Base-by-base conservation (phyloP, 1,140 invertebrate genomes). In the Pemphigus obesinymphae region DNA sequence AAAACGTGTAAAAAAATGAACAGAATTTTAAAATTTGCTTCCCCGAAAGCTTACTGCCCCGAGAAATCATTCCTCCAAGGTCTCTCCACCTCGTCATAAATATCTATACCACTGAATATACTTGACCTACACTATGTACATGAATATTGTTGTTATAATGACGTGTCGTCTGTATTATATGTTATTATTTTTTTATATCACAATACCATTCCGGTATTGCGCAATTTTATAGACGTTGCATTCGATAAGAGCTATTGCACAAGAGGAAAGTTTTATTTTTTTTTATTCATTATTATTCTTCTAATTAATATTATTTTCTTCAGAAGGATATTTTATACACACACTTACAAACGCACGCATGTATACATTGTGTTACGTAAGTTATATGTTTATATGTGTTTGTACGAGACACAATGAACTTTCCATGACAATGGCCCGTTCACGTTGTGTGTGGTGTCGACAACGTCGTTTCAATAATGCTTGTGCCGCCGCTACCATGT, bases 381-480 rank as follows among this genome's bases (percentile, higher is more conserved):
- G 53, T n/a, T n/a, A n/a, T n/a, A n/a, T n/a, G n/a, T n/a, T n/a
- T 23, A 10, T 8, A 20, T 53, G 53, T 26, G 23, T 23, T 11
- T 10, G 61, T 63, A 68, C 34, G 20, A 11, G 63, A 29, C 34
- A 80, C 55, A 63, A 80, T 80, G 76, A 80, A 45, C 76, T 63
- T 45, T 80, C 23, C 37, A n/a, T 17, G 53, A 61, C 76, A 61
- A 61, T 63, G 23, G n/a, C 37, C 37, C 20, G 20, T 66, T 31
- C 23, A 72, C n/a, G n/a, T 48, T 31, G 70, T 48, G 43, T 45
- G 45, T n/a, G 6, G 70, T 4, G 31, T 66, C 61, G 20, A 1
- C 23, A n/a, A 17, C 26, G 34, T 66, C 58, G 37, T 68, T 40
- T 40, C 63, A 23, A 68, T 63, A 31, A 34, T 31, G 34, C 63